phyloP scores from a whole-genome alignment of 2,888 invertebrate genomes.

The Drosophila cracens region DNA sequence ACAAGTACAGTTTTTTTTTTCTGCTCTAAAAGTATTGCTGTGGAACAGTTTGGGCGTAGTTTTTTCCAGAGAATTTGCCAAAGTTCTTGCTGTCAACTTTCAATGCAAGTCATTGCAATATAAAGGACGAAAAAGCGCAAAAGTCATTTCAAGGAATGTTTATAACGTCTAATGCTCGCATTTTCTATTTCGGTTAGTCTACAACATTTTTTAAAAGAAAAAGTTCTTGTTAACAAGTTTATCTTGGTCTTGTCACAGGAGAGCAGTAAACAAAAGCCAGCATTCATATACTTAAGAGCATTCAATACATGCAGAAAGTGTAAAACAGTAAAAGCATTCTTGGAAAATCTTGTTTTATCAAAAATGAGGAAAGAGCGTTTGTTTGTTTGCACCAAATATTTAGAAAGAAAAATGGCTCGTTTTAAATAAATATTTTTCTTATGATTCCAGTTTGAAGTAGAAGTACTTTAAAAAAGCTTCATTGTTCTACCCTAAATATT shows the following conservation, averaged over 20 bases:
- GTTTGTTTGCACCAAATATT: background rate
- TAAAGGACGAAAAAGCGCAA: conserved; percentile 36
- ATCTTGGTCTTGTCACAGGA: background rate
- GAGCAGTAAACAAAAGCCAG: conserved; percentile 13
- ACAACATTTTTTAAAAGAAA: background rate
- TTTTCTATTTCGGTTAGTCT: background rate
- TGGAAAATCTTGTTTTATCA: background rate
- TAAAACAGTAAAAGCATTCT: too few relatives aligned
- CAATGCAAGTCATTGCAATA: conserved; percentile 28
- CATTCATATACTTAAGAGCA: background rate
- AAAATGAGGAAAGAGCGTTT: background rate
- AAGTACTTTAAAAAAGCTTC: background rate
- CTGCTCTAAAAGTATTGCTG: background rate
- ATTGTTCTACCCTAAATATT: background rate
- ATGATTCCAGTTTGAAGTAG: background rate
- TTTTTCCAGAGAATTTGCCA: conserved; percentile 4
- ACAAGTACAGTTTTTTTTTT: conserved; percentile 18
- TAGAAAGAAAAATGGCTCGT: too few relatives aligned
- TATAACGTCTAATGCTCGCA: conserved; percentile 11
- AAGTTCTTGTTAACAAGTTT: conserved; percentile 27
- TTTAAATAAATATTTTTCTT: background rate
- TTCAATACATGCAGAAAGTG: too few relatives aligned
- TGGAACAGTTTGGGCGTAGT: conserved; percentile 1
- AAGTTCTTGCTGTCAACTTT: conserved; percentile 30
- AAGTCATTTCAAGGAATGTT: conserved; percentile 41